Conservation (phyloP, 2,888 invertebrate species). For the Hyalella azteca region DNA sequence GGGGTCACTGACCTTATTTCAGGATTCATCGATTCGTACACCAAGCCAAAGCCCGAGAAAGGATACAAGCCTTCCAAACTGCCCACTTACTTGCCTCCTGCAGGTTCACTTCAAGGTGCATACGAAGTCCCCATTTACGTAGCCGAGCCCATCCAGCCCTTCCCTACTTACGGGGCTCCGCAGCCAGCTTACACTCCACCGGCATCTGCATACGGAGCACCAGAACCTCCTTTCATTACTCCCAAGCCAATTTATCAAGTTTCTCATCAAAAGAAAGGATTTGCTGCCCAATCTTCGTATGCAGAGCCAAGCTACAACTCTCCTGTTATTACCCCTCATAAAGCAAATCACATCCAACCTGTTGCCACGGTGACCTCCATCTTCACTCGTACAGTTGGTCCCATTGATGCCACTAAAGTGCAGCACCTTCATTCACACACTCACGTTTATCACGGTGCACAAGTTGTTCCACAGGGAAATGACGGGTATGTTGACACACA, state of each 20-base stretch:
- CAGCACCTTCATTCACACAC: conserved; percentile 53
- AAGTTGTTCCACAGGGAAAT: conserved; percentile 19
- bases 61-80: conserved; percentile 21
- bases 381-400: conserved; percentile 3
- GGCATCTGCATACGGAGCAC: conserved; percentile 39
- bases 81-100: conserved; percentile 23
- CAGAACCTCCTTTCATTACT: conserved; percentile 16
- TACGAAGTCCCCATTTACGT: conserved; percentile 33
- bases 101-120: background rate
- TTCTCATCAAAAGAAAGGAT: conserved; percentile 1
- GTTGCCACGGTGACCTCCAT: background rate
- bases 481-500: conserved; percentile 26
- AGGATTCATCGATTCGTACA: conserved; percentile 28
- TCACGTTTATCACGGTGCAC: conserved; percentile 44
- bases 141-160: background rate
- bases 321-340: background rate
- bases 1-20: conserved; percentile 23
- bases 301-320: background rate
- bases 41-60: conserved; percentile 32
- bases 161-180: conserved; percentile 24
- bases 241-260: background rate
- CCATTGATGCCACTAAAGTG: conserved; percentile 39
- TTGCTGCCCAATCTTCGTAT: background rate
- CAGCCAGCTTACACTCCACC: conserved; percentile 43
- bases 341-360: background rate